These are phyloP conservation scores for Acrobasis consociella DNA, from an alignment of 2,888 invertebrate species.

Conservation along the genomic window DNA sequence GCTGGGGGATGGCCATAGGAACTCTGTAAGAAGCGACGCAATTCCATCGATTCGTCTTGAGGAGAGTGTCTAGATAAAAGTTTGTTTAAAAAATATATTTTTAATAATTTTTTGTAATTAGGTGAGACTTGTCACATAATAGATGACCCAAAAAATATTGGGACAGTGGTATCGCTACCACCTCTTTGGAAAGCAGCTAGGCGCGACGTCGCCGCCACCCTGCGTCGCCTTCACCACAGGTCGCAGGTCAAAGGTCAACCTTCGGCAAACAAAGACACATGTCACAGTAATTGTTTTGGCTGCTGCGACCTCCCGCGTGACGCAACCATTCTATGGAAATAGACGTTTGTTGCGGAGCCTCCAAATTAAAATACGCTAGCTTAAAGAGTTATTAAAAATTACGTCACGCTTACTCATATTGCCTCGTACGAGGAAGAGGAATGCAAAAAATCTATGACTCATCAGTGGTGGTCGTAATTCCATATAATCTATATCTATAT, in stretches of 20 bases:
- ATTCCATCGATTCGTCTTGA: no score
- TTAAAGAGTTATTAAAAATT: conserved; percentile 4
- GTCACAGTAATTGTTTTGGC: conserved; percentile 1
- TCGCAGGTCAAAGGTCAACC: conserved; percentile 5
- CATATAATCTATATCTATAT: no score
- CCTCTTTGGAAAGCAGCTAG: conserved; percentile 3
- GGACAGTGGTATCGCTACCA: not conserved
- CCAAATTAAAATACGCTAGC: not conserved
- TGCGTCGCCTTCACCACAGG: not conserved
- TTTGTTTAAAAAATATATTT: no score
- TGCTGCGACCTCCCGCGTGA: conserved; percentile 6
- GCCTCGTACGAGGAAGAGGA: not conserved
- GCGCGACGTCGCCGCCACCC: conserved; percentile 2
- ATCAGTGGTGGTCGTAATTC: no score
- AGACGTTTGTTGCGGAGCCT: not conserved
- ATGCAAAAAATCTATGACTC: conserved; percentile 5
- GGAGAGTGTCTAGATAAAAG: no score
- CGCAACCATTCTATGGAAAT: not conserved
- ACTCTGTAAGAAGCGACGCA: no score
- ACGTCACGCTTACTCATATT: not conserved
- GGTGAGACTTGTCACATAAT: no score
- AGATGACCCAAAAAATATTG: no score
- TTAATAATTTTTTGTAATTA: no score
- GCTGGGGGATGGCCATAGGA: no score
- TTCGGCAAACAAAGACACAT: conserved; percentile 14